Conservation (phyloP, 2,113 vertebrate species). For the Rhynchomys soricoides region DNA sequence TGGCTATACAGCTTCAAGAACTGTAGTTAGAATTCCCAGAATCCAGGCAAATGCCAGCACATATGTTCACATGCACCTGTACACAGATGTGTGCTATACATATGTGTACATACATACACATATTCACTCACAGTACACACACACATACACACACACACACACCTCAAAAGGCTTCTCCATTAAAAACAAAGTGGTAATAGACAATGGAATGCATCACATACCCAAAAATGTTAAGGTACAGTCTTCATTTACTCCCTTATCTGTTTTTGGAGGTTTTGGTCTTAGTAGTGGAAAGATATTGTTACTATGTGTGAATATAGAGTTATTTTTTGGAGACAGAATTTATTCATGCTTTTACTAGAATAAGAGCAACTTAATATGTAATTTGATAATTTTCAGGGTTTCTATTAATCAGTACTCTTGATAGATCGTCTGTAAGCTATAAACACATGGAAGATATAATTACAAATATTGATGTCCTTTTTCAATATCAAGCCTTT, state of each 20-base stretch:
- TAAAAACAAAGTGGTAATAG: background rate
- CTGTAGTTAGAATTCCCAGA: background rate
- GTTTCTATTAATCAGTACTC: background rate
- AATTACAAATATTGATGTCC: background rate
- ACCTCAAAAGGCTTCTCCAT: background rate
- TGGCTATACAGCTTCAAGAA: background rate
- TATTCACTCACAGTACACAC: background rate
- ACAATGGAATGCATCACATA: background rate
- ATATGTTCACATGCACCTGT: background rate
- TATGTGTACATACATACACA: background rate
- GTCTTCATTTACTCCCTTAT: background rate
- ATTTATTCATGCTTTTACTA: conserved; percentile 20
- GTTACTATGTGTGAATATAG: background rate
- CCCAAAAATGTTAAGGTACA: background rate
- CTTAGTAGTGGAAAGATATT: background rate
- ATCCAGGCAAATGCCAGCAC: background rate
- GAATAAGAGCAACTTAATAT: background rate
- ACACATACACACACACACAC: background rate
- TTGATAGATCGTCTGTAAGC: background rate
- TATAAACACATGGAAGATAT: background rate
- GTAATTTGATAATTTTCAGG: background rate
- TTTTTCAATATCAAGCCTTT: background rate
- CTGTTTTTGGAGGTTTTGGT: background rate
- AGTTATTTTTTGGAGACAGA: background rate
- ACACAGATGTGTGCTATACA: too few species aligned